Conservation (phyloP, 2,113 vertebrate genomes). For the Pseudorectes ferrugineus region DNA sequence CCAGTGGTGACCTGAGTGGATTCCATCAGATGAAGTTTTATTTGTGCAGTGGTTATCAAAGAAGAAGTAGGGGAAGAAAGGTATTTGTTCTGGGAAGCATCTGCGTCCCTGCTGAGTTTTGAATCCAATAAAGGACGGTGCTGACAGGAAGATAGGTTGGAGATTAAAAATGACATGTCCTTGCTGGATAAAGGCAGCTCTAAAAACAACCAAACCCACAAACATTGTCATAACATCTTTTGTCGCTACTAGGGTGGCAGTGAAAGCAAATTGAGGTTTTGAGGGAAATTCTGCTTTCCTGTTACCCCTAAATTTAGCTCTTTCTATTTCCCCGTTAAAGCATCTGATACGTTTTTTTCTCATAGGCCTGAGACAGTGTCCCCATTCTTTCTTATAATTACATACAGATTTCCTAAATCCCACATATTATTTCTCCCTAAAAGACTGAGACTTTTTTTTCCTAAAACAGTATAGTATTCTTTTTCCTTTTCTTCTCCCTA, state of each 20-base stretch:
- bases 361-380: not conserved
- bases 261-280: not conserved
- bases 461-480: not conserved
- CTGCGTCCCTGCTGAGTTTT: not conserved
- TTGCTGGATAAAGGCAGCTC: not conserved
- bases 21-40: not conserved
- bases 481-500: fast-evolving
- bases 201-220: not conserved
- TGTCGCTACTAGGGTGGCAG: not conserved
- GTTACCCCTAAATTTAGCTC: not conserved
- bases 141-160: not conserved
- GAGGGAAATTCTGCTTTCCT: not conserved
- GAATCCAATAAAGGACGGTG: not conserved
- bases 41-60: not conserved
- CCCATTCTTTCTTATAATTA: not conserved
- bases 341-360: not conserved
- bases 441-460: not conserved
- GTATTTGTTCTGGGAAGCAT: not conserved
- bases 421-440: not conserved
- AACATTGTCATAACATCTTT: not conserved
- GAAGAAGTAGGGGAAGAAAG: not conserved
- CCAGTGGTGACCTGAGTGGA: not conserved
- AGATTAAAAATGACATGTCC: not conserved
- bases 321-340: not conserved
- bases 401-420: not conserved